A percentile compares a stretch with the other conserved stretches of the same genome.
These are phyloP conservation scores for Melanostoma scalare DNA, from an alignment of 2,888 invertebrate species.

Conservation along the genomic window DNA sequence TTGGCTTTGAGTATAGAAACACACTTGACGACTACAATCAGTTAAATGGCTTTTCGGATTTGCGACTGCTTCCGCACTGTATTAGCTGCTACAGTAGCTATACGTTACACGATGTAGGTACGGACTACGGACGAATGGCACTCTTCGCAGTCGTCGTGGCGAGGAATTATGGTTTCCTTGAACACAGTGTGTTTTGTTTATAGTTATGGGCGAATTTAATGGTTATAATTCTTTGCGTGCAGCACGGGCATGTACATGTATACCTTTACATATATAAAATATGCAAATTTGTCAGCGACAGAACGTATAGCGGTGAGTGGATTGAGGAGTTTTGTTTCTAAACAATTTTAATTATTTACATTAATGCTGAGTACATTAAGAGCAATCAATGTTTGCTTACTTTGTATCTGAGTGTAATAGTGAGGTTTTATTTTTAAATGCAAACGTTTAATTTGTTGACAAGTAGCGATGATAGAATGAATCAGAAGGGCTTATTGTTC, in stretches of 20 bases:
- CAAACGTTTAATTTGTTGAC: too few species aligned
- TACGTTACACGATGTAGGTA: neutral
- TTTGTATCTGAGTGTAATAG: too few species aligned
- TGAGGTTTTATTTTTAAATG: too few species aligned
- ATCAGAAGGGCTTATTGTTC: too few species aligned
- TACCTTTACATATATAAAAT: constrained; percentile 2
- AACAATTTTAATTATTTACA: constrained; percentile 31
- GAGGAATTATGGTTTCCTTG: constrained; percentile 24
- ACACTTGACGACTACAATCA: constrained; percentile 66
- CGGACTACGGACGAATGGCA: neutral
- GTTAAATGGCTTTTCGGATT: constrained; percentile 59
- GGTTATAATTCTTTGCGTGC: constrained; percentile 33
- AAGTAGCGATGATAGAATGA: too few species aligned
- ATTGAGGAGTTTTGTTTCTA: constrained; percentile 19
- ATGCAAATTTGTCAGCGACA: constrained; percentile 20
- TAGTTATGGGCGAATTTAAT: constrained; percentile 41
- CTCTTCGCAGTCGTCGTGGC: neutral
- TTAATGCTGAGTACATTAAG: constrained; percentile 38
- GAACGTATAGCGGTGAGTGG: neutral
- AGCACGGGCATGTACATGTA: constrained; percentile 8
- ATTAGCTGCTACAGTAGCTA: too few species aligned
- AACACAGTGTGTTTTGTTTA: constrained; percentile 36
- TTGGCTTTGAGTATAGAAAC: constrained; percentile 53
- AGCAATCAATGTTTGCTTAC: constrained; percentile 36
- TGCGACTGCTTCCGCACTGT: constrained; percentile 30